Evolutionary conservation across 2,113 vertebrate genomes (phyloP), one percentile per base, ranked within the genome.

Genomic region (Cynocephalus volans): DNA sequence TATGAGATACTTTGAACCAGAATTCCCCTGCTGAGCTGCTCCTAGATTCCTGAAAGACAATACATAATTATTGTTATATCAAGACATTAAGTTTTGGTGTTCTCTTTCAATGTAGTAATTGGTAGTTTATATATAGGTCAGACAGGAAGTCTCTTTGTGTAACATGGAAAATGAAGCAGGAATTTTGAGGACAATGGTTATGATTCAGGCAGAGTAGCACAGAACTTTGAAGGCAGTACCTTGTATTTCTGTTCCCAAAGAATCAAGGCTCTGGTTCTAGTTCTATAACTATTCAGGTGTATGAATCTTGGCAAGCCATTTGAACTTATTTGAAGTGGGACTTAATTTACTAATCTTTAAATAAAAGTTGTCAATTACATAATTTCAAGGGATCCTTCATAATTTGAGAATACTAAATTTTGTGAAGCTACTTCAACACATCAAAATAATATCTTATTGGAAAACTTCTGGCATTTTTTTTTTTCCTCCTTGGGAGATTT

Each of bases 321-420:
- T 83, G 41, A 93, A 84, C 19, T 82, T 72, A 36, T 75, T 62
- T 41, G 26, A 73, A 65, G 48, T 69, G 54, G 31, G n/a, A 73
- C 17, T 87, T 84, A 67, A 6, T 31, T 86, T 79, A 50, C 67
- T 87, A 87, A 45, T 90, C 36, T 83, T 88, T 50, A 96, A 86
- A 89, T 41, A 69, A 73, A 82, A 67, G 54, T 58, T 8, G 60
- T 67, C 36, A 41, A 72, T 41, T 45, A 70, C 41, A 67, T 82
- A 23, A 95, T 88, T 58, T 87, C 60, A 94, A 90, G 94, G 24
- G 28, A 73, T n/a, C 10, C 1, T 92, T 94, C 3, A 64, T 26
- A 84, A 54, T 86, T 81, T 86, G 18, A 91, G 96, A 96, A 73
- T 93, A 79, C 3, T 77, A 82, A 48, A 70, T 67, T 94, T 85